Base-by-base conservation (phyloP, 2,888 invertebrate genomes). In the Teleogryllus oceanicus region DNA sequence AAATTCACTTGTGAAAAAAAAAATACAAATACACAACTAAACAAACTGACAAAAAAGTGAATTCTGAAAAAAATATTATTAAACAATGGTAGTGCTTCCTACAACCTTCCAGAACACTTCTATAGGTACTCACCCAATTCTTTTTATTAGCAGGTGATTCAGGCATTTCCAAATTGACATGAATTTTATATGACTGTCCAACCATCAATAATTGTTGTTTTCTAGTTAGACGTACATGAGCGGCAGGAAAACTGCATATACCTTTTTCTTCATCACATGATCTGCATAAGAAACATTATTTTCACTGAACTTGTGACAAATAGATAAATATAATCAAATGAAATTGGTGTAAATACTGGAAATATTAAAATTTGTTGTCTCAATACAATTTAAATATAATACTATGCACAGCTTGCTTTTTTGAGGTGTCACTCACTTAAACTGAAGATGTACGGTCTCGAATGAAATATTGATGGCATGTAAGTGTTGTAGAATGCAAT, bases 401-500 rank as follows among this genome's bases (percentile, higher is more conserved):
- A 37, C 37, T 0, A 24, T 24, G 24, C 77, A 37, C n/a, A n/a
- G 20, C 50, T 5, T 37, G 12, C n/a, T 77, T 18, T 77, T 77
- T 24, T 11, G 8, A 12, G 20, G 16, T 49, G 49, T n/a, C 4
- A 90, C 92, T 92, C 89, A 96, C 96, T 93, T 92, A 88, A 96
- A 97, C 86, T 95, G 93, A 84, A 97, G 90, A 89, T 95, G 92
- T 2, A 96, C 95, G 96, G 95, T 80, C 94, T 90, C 74, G 93
- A 90, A 85, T 96, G 94, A 0, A 94, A 92, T 82, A 96, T 93
- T 80, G 94, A 92, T 12, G 97, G 97, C 91, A 97, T 95, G 86
- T 97, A 97, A 4, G 94, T 91, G 87, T 96, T 96, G 85, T 97
- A 96, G 87, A 97, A 97, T 18, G 94, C 92, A 5, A 95, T 92